Percentiles rank a stretch among this genome's conserved stretches.
Evolutionary conservation across 2,888 invertebrate genomes (phyloP).

Genomic region (Sepiola atlantica): DNA sequence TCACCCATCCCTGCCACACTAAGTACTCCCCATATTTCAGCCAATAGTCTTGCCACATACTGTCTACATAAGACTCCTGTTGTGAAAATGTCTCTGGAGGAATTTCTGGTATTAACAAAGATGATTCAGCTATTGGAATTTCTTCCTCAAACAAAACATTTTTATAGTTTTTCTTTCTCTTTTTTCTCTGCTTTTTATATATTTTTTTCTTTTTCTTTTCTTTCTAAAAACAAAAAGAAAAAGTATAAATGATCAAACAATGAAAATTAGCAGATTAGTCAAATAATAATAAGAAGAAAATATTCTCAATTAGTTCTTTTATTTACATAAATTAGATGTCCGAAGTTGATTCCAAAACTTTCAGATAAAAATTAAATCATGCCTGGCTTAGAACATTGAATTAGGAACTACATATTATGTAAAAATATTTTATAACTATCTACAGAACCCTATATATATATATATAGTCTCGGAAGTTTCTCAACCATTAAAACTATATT

Average conservation of each 20-base stretch:
- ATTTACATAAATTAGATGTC: too few species aligned
- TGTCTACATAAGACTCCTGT: slow-evolving; percentile 55
- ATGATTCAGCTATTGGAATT: background rate
- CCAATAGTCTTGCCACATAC: slow-evolving; percentile 67
- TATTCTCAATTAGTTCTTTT: too few species aligned
- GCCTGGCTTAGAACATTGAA: too few species aligned
- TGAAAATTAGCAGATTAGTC: background rate
- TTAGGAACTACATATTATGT: too few species aligned
- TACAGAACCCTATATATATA: too few species aligned
- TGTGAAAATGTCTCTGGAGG: background rate
- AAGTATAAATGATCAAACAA: background rate
- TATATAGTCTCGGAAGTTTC: too few species aligned
- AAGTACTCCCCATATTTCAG: slow-evolving; percentile 67
- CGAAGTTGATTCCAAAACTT: too few species aligned
- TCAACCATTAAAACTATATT: too few species aligned
- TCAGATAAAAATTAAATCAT: too few species aligned
- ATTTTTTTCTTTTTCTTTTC: background rate
- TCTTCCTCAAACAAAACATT: background rate
- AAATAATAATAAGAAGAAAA: background rate
- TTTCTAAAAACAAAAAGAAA: background rate
- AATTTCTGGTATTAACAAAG: background rate
- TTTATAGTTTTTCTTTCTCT: background rate
- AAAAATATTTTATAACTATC: too few species aligned
- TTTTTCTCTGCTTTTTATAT: background rate
- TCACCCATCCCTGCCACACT: slow-evolving; percentile 70